Conservation (phyloP, 1,140 invertebrate genomes). For the Calliphora vicina region DNA sequence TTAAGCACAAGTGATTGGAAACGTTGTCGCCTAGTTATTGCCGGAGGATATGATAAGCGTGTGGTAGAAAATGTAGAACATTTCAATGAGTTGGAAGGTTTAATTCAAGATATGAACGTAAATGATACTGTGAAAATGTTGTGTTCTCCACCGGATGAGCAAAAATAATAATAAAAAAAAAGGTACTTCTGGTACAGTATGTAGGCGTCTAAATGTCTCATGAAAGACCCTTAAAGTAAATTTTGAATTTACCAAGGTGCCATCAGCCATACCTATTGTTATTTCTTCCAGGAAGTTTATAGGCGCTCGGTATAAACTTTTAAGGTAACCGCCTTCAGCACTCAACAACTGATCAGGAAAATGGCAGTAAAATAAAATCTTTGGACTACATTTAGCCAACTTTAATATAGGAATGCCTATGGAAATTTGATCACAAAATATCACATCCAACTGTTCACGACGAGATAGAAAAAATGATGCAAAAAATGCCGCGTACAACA, state of each 20-base stretch:
- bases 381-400: slow-evolving; percentile 68
- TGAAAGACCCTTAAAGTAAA: slow-evolving; percentile 88
- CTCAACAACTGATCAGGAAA: slow-evolving; percentile 94
- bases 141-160: too few relatives aligned
- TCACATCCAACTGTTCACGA: slow-evolving; percentile 75
- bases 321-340: slow-evolving; percentile 71
- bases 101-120: too few relatives aligned
- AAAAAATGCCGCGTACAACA: too few relatives aligned
- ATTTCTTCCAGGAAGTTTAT: slow-evolving; percentile 92
- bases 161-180: too few relatives aligned
- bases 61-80: slow-evolving; percentile 91
- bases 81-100: slow-evolving; percentile 82
- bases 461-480: slow-evolving; percentile 67
- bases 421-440: slow-evolving; percentile 94
- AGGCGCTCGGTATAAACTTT: slow-evolving; percentile 85
- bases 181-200: slow-evolving; percentile 75
- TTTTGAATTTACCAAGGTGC: slow-evolving; percentile 93
- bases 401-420: slow-evolving; percentile 83
- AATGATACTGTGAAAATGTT: too few relatives aligned
- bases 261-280: slow-evolving; percentile 85
- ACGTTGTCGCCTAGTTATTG: slow-evolving; percentile 86
- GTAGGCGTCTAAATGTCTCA: slow-evolving; percentile 81
- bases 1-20: slow-evolving; percentile 68
- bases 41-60: slow-evolving; percentile 94
- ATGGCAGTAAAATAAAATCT: slow-evolving; percentile 96